Evolutionary conservation across 2,888 invertebrate genomes (phyloP).

Genomic region (Clivina fossor): DNA sequence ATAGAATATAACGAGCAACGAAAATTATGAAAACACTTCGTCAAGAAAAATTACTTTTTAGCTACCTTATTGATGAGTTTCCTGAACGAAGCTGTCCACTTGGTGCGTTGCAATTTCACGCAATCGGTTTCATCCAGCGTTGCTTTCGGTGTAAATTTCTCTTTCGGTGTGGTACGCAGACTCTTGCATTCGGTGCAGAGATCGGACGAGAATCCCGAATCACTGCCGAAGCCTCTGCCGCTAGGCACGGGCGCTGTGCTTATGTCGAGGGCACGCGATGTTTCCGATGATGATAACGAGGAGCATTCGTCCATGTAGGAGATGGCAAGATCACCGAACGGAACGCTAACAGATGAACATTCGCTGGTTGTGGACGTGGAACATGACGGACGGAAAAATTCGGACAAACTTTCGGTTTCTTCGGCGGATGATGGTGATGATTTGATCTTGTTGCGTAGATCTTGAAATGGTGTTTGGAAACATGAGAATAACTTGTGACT

Average conservation of each 20-base stretch:
- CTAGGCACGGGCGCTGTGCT: constrained; percentile 23
- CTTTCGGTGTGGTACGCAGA: constrained; percentile 51
- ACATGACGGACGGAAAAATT: constrained; percentile 51
- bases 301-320: constrained; percentile 53
- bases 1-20: not conserved
- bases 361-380: constrained; percentile 45
- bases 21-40: no score
- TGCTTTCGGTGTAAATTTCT: constrained; percentile 50
- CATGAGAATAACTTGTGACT: constrained; percentile 62
- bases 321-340: constrained; percentile 51
- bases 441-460: constrained; percentile 60
- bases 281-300: constrained; percentile 41
- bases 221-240: constrained; percentile 52
- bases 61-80: constrained; percentile 53
- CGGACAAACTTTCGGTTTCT: constrained; percentile 52
- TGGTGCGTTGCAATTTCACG: constrained; percentile 56
- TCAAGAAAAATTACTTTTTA: constrained; percentile 35
- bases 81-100: constrained; percentile 64
- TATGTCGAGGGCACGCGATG: constrained; percentile 22
- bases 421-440: constrained; percentile 50
- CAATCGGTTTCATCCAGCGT: constrained; percentile 52
- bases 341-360: constrained; percentile 52
- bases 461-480: constrained; percentile 60
- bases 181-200: constrained; percentile 54
- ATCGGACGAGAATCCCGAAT: constrained; percentile 58